Base-by-base conservation (phyloP, 2,888 invertebrate species). In the Hirtodrosophila trivittata region DNA sequence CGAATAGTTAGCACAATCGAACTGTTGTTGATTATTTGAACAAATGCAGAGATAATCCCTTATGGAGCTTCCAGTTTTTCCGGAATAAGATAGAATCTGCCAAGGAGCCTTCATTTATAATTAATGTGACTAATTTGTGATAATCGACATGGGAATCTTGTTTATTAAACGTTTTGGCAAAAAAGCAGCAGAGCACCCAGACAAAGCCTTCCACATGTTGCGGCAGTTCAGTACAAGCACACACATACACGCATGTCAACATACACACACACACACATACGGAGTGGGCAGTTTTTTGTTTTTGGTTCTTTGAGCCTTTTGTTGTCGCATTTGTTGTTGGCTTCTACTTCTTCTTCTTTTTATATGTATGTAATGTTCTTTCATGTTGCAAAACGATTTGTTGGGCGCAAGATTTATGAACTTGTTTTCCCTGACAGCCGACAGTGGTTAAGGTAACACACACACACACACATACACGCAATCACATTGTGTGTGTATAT, bases 61-160 rank as follows among this genome's bases (percentile, higher is more conserved):
- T 35, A 2, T n/a, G 1, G 7, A 9, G 64, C 51, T 51, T 42
- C 64, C 45, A 46, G 38, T 33, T 46, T 60, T 57, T 33, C 18
- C 35, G 37, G 37, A 46, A 16, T 41, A 25, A 52, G 69, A 68
- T 68, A 51, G 52, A 41, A 69, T 57, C 64, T 39, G 57, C 52
- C 54, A 12, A 35, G 16, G 21, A 49, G 30, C 42, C 49, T 66
- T 52, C 65, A 32, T 21, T 75, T 83, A 88, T 88, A 88, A 89
- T 89, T 89, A 88, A 89, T 89, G 86, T 87, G 84, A 86, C 88
- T 89, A 88, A 89, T 88, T 89, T 89, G 88, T 77, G 86, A 85
- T 87, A 88, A 89, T 88, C 89, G 89, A 89, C 87, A 87, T 87
- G 88, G 85, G 86, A 76, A 89, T 89, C 89, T 89, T 89, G 88